Base-by-base conservation (phyloP, 2,888 invertebrate species). In the Crepidodera aurea region DNA sequence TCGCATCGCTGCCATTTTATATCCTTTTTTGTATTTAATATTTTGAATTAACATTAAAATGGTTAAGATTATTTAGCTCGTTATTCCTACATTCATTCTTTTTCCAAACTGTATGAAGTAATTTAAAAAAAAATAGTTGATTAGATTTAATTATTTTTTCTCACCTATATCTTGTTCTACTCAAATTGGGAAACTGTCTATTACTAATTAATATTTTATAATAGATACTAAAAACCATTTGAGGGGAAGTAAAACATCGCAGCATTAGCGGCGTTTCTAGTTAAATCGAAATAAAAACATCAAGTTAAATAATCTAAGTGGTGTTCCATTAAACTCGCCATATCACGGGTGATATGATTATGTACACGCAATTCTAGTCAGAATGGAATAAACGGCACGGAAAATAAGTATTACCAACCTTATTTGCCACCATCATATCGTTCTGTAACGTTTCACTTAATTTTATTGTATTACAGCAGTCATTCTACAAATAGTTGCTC, bases 301-400 rank as follows among this genome's bases (percentile, higher is more conserved):
- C 77, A 76, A 73, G 75, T 76, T 77, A 76, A 77, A 77, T 78
- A 77, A 78, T 77, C 76, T 77, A 77, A 78, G 78, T 78, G 78
- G 78, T 75, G 76, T 78, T 79, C 78, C 78, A 79, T 79, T 79
- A 78, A 78, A 76, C 72, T 70, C 72, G 72, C 71, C 75, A 71
- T 77, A 77, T 76, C 77, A 72, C 73, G 71, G 74, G 72, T 72
- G 77, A 75, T 74, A 75, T 74, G 71, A 76, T 77, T 75, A 74
- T 69, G 67, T 70, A 72, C 79, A 78, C 79, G 79, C 78, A 74
- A 78, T 69, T 58, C 53, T 7, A 55, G 60, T 54, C 50, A 51
- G 59, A 55, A 50, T 57, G 44, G 46, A 39, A 62, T 61, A 58
- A 60, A 63, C 53, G 40, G 32, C 54, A 58, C 62, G 60, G 62